A percentile compares a stretch with the other conserved stretches of the same genome.
phyloP scores from a whole-genome alignment of 2,888 invertebrate species.

The Rambutsinella grinnellia region DNA sequence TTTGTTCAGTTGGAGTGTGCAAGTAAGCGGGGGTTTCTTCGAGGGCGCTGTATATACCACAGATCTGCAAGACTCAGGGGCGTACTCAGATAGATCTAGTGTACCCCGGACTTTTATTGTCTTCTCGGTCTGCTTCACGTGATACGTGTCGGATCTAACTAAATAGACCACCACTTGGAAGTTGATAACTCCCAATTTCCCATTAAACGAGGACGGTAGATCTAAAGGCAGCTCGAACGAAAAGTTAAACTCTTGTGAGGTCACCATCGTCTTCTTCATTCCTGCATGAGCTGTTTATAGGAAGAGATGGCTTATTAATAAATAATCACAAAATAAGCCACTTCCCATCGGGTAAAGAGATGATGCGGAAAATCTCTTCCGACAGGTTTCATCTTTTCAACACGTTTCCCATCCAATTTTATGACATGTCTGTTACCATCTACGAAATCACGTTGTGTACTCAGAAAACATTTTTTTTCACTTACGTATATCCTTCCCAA shows the following conservation, averaged over 20 bases:
- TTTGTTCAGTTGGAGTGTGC: slow-evolving; percentile 57
- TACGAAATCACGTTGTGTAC: no score
- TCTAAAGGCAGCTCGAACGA: slow-evolving; percentile 58
- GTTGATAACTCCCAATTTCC: slow-evolving; percentile 56
- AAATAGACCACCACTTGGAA: slow-evolving; percentile 58
- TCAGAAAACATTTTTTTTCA: background rate
- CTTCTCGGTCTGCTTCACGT: slow-evolving; percentile 59
- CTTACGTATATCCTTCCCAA: slow-evolving; percentile 58
- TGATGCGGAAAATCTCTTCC: no score
- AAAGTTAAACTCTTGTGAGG: slow-evolving; percentile 49
- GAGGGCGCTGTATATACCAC: slow-evolving; percentile 44
- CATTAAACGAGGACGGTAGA: slow-evolving; percentile 54
- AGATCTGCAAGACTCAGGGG: slow-evolving; percentile 51
- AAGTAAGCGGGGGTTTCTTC: slow-evolving; percentile 45
- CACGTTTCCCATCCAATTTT: no score
- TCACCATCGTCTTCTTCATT: slow-evolving; percentile 52
- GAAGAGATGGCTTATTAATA: no score
- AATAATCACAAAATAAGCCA: background rate
- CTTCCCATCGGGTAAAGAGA: no score
- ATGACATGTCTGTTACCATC: no score
- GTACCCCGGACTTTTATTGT: slow-evolving; percentile 59
- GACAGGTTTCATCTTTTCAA: no score
- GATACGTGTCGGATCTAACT: slow-evolving; percentile 58
- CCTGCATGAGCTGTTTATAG: slow-evolving; percentile 51
- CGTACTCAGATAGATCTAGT: slow-evolving; percentile 51